Evolutionary conservation across 1,140 invertebrate genomes (phyloP), one percentile per base, ranked within the genome.

Genomic region (Agrypnia vestita): DNA sequence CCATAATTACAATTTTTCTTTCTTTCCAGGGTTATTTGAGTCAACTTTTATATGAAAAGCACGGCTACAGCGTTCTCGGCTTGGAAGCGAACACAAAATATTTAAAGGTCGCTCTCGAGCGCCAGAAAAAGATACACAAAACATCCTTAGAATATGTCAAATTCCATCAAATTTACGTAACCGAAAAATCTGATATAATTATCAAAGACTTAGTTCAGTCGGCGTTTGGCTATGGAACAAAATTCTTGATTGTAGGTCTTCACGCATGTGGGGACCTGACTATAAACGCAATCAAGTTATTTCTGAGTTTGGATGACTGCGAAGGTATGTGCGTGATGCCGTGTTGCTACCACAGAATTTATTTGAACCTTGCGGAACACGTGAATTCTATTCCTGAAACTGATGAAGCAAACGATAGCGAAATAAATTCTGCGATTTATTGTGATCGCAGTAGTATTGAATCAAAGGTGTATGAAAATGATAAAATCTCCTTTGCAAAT

Each of bases 181-280:
- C 86, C 1, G 83, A 85, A 19, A 64, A 91, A 75, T 93, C 91
- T 0, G 76, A 84, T n/a, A 80, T 82, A 21, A 85, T 85, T 76
- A 91, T 94, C 76, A 80, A 89, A 81, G 69, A 84, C 13, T 85
- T 88, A 79, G 82, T 91, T 12, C 51, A 86, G 6, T 86, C 90
- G 84, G 76, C 79, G 62, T 82, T 83, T 43, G 15, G 17, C 12
- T 19, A 78, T 15, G 13, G n/a, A 13, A 35, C 53, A 46, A 21
- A 19, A 25, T 83, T 80, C 51, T 71, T 53, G 19, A 56, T 83
- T 15, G 61, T 64, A 8, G 82, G 82, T 8, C 88, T 97, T 25
- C 96, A 97, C 87, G 93, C 95, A 9, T 97, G 96, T 87, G 96
- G 94, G 0, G 95, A 97, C 88, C 90, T 97, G 35, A 94, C 94